A percentile compares a stretch with the other conserved stretches of the same genome.
These are phyloP conservation scores for Parazoanthus atlanticus DNA, from an alignment of 92 coral and sea anemone species.

Conservation along the genomic window DNA sequence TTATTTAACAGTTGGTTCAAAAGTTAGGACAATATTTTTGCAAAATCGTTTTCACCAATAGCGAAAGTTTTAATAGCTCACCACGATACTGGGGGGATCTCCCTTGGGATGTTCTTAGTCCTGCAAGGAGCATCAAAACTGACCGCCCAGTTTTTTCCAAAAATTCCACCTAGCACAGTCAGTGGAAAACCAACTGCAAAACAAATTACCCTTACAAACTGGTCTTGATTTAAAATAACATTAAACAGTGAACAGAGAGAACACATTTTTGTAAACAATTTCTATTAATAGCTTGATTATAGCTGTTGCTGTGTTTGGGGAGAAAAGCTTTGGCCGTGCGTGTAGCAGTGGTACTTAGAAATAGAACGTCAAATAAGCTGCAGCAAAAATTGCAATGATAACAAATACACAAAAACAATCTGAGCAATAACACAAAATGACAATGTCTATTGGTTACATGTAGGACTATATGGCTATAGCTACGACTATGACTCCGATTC, in stretches of 20 bases:
- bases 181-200: conserved; percentile 92
- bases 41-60: not conserved
- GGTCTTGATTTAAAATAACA: too few relatives aligned
- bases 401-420: too few relatives aligned
- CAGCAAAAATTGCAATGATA: too few relatives aligned
- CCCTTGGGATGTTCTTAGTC: conserved; percentile 97
- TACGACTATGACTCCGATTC: not conserved
- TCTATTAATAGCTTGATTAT: not conserved
- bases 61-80: conserved; percentile 41
- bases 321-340: too few relatives aligned
- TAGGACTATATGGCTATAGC: too few relatives aligned
- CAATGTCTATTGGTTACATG: too few relatives aligned
- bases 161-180: conserved; percentile 96
- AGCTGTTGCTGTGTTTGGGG: too few relatives aligned
- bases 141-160: conserved; percentile 94
- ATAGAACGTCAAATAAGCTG: too few relatives aligned
- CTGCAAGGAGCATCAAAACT: conserved; percentile 98
- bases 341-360: too few relatives aligned
- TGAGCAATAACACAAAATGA: too few relatives aligned
- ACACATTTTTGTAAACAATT: not conserved
- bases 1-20: not conserved
- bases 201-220: not conserved
- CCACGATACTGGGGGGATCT: conserved; percentile 92
- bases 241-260: not conserved
- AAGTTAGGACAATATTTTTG: too few relatives aligned